Evolutionary conservation across 2,888 invertebrate genomes (phyloP).

Genomic region (Crepidodera aurea): DNA sequence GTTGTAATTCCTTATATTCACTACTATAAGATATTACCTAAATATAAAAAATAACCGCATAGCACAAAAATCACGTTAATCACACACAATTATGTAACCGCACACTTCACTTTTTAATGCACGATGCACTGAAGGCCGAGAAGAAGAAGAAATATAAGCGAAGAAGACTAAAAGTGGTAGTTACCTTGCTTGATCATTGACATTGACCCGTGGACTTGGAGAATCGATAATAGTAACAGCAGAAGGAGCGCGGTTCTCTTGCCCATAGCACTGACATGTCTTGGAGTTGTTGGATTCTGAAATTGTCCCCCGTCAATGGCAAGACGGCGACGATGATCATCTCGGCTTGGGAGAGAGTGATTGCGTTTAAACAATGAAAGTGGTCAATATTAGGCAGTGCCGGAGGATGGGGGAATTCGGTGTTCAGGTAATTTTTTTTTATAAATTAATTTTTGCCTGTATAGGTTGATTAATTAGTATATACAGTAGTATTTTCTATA

Average conservation of each 20-base stretch:
- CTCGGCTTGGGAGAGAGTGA: slow-evolving; percentile 54
- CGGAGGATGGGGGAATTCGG: slow-evolving; percentile 9
- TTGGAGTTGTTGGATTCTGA: slow-evolving; percentile 35
- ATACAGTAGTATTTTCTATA: too few relatives aligned
- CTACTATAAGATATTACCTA: too few relatives aligned
- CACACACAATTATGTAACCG: not conserved
- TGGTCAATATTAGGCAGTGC: slow-evolving; percentile 45
- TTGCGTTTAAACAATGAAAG: slow-evolving; percentile 56
- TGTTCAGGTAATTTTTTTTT: too few relatives aligned
- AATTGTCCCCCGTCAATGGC: slow-evolving; percentile 32
- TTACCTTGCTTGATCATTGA: slow-evolving; percentile 54
- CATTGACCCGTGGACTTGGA: slow-evolving; percentile 53
- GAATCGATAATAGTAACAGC: slow-evolving; percentile 46
- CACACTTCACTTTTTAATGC: not conserved
- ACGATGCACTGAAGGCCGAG: not conserved
- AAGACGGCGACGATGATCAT: slow-evolving; percentile 38
- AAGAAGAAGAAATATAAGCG: not conserved
- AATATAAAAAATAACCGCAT: too few relatives aligned
- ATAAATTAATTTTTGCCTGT: too few relatives aligned
- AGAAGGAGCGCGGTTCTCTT: slow-evolving; percentile 48
- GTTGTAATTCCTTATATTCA: too few relatives aligned
- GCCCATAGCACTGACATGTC: slow-evolving; percentile 56
- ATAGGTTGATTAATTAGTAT: too few relatives aligned
- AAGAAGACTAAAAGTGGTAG: not conserved
- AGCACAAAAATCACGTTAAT: not conserved